Percentiles rank a stretch among this genome's conserved stretches.
Conservation (phyloP, 2,888 invertebrate species). For the Lasioglossum calceatum region DNA sequence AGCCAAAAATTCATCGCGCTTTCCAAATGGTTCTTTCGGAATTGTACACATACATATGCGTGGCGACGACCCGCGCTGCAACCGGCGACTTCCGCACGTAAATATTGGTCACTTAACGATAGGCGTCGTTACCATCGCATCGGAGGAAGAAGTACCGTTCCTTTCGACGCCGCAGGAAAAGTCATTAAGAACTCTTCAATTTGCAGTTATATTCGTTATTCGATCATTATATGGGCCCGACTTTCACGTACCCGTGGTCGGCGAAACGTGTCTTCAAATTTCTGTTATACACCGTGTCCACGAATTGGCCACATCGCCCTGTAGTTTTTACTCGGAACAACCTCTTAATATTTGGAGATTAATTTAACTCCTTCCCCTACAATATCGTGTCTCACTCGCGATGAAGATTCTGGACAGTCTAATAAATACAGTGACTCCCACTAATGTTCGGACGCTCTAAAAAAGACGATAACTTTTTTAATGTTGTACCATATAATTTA, state of each 20-base stretch:
- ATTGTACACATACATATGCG: not conserved
- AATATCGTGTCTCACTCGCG: too few species aligned
- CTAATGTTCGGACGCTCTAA: too few species aligned
- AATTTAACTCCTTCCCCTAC: too few species aligned
- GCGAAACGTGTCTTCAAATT: not conserved
- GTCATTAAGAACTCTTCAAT: slow-evolving; percentile 45
- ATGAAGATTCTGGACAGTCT: too few species aligned
- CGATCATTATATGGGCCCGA: slow-evolving; percentile 18
- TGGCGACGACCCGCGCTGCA: slow-evolving; percentile 10
- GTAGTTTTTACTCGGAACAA: not conserved
- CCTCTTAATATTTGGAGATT: too few species aligned
- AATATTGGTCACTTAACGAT: slow-evolving; percentile 52
- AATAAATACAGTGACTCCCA: too few species aligned
- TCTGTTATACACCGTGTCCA: not conserved
- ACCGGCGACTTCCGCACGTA: slow-evolving; percentile 14
- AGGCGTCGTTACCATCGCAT: slow-evolving; percentile 30
- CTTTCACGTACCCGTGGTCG: slow-evolving; percentile 33
- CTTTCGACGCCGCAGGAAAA: slow-evolving; percentile 4
- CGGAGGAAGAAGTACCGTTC: slow-evolving; percentile 33
- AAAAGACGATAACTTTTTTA: too few species aligned
- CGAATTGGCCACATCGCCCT: not conserved
- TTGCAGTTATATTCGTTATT: slow-evolving; percentile 51
- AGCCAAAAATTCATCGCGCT: slow-evolving; percentile 38
- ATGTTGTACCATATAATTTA: too few species aligned
- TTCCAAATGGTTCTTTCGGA: slow-evolving; percentile 43